phyloP scores from a whole-genome alignment of 2,113 vertebrate genomes.

The Electrona antarctica region DNA sequence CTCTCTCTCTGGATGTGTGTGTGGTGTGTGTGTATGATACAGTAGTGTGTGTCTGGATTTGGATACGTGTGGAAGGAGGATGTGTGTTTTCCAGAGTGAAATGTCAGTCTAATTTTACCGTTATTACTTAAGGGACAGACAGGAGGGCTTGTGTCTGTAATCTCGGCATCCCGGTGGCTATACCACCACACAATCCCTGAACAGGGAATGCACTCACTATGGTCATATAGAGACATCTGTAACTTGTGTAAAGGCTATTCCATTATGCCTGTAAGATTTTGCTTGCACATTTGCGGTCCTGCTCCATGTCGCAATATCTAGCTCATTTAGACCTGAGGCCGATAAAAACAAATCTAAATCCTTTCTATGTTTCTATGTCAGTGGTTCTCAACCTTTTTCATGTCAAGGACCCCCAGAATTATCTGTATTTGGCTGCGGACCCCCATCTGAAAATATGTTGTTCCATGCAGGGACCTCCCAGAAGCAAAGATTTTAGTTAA shows the following conservation, averaged over 20 bases:
- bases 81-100: slow-evolving; percentile 65
- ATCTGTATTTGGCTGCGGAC: no score
- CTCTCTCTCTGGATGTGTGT: slow-evolving; percentile 7
- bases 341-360: no score
- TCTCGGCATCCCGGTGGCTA: slow-evolving; percentile 59
- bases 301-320: slow-evolving; percentile 25
- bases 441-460: no score
- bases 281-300: slow-evolving; percentile 45
- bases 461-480: no score
- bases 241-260: slow-evolving; percentile 49
- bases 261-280: slow-evolving; percentile 49
- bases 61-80: slow-evolving; percentile 18
- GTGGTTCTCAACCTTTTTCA: no score
- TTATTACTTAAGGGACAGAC: slow-evolving; percentile 78
- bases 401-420: no score
- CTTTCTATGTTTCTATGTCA: no score
- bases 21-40: background rate
- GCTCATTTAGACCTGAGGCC: no score
- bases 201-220: slow-evolving; percentile 46
- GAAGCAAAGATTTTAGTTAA: no score
- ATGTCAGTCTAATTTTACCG: slow-evolving; percentile 75
- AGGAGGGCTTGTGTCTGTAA: slow-evolving; percentile 66
- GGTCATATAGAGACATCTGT: slow-evolving; percentile 43
- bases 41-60: slow-evolving; percentile 10
- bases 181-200: slow-evolving; percentile 48